Evolutionary conservation across 2,797 vertebrate species (phyloP), one percentile per base, ranked within the genome.

Genomic region (Echiichthys vipera): DNA sequence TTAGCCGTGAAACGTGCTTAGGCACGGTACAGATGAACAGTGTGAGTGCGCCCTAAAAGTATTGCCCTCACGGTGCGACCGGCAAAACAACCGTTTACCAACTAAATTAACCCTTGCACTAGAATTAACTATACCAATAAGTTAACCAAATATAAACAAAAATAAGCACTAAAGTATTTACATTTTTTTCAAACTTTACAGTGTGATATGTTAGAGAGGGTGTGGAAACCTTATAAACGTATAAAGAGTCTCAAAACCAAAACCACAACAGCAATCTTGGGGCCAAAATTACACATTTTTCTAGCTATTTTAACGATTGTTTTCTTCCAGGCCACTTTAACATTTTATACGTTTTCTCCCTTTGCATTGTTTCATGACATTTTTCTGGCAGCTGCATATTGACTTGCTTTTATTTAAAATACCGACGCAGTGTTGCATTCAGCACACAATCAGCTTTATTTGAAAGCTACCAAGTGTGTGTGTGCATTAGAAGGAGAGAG

Each of bases 401-500:
- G 57, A 54, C 22, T 68, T 55, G 17, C 6, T 32, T 29, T 36
- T 17, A 65, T 45, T 77, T 62, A 58, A 68, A 49, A 58, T 64
- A 20, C 37, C 66, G 61, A 8, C n/a, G 34, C 56, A 65, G 25
- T 6, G n/a, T 65, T 57, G 57, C 62, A 36, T 24, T 25, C 22
- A 40, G 63, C 58, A 55, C 36, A 47, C 64, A 14, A 66, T 80
- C 50, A 85, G 58, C 81, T 78, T 66, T 67, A 82, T 79, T 75
- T 78, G 49, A 73, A 73, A 54, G 77, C 49, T 42, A 30, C 10
- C 5, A 36, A 39, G 32, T 40, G 20, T 45, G 74, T 51, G 39
- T 54, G 8, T 54, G 18, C 18, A 1, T 49, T 37, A 13, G 29
- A 9, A 13, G 54, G 25, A 20, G 24, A 30, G 11, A 15, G 30